Conservation (phyloP, 1,140 invertebrate species). For the Orchestia grillus region DNA sequence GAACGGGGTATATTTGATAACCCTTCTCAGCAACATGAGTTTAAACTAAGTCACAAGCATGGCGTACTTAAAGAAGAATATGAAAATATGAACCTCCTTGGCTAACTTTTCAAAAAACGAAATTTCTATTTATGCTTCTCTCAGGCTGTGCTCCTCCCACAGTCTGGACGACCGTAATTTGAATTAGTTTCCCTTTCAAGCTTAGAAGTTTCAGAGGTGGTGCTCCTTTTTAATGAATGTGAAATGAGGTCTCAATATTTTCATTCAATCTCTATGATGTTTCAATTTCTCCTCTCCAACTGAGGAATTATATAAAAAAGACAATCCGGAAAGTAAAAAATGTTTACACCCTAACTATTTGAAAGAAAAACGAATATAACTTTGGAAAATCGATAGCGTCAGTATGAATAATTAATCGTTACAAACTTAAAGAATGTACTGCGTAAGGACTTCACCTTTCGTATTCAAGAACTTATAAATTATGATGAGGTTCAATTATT, state of each 20-base stretch:
- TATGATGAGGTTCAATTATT: no score
- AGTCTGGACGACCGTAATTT: background rate
- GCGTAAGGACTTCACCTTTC: no score
- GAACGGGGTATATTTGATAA: no score
- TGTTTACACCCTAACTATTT: no score
- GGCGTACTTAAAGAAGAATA: background rate
- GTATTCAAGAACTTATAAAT: no score
- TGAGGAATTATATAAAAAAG: background rate
- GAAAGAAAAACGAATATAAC: no score
- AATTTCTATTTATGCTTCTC: background rate
- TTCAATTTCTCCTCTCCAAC: background rate
- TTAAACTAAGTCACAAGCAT: background rate
- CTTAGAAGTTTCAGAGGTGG: background rate
- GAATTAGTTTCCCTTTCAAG: background rate
- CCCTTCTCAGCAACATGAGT: no score
- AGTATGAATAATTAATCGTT: no score
- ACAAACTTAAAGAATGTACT: no score
- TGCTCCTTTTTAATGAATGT: background rate
- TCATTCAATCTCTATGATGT: background rate
- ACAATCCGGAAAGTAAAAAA: background rate
- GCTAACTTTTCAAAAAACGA: background rate
- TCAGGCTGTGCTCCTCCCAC: background rate
- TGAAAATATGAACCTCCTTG: background rate
- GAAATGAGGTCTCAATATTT: background rate
- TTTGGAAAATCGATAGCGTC: no score